Evolutionary conservation across 2,113 vertebrate species (phyloP).

Genomic region (Neodon shergylaensis): DNA sequence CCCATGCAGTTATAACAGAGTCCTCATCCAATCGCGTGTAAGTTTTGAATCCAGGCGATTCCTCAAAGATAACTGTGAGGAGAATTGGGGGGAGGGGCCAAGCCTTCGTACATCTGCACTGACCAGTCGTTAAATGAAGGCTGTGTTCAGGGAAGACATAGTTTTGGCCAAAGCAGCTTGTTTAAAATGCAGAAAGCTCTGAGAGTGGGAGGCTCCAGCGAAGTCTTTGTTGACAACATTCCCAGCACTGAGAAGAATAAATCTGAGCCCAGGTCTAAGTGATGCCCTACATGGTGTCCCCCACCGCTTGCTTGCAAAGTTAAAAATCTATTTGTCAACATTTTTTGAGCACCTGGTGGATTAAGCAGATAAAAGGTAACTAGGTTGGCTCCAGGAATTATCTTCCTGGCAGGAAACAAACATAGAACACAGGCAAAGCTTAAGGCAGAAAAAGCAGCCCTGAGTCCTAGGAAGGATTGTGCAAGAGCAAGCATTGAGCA

Average conservation of each 20-base stretch:
- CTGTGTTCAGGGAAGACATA: neutral
- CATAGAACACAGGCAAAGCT: neutral
- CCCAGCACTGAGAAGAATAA: neutral
- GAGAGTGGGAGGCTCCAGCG: neutral
- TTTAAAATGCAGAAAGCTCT: neutral
- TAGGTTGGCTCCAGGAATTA: neutral
- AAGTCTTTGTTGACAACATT: neutral
- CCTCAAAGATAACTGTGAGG: neutral
- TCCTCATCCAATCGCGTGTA: fast-evolving
- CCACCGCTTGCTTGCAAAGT: slow-evolving; percentile 17
- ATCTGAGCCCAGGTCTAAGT: neutral
- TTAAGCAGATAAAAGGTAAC: neutral
- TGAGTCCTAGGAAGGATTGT: neutral
- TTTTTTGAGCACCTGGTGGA: neutral
- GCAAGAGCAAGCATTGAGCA: neutral
- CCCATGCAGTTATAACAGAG: neutral
- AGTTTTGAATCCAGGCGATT: neutral
- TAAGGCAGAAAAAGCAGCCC: neutral
- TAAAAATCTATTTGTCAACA: neutral
- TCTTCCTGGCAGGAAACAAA: neutral
- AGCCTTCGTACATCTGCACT: too few species aligned
- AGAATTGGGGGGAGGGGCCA: fast-evolving
- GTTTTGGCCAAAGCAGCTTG: neutral
- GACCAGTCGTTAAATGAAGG: neutral
- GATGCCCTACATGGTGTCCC: neutral